These are phyloP conservation scores for Manis javanica DNA, from an alignment of 2,797 vertebrate genomes.

Conservation along the genomic window DNA sequence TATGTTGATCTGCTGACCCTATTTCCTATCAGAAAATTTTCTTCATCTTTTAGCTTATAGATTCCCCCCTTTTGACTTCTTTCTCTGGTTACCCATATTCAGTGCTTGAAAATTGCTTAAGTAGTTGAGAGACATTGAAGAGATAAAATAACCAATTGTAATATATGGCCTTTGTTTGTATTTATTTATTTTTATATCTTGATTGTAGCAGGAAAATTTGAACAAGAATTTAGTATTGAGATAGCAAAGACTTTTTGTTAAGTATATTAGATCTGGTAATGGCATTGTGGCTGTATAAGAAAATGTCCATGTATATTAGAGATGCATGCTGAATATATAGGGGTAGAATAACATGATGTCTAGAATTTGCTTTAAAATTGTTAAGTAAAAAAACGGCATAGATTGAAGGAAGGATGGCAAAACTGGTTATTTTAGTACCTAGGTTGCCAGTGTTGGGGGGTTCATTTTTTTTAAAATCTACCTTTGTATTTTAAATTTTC, in stretches of 20 bases:
- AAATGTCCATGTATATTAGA: neutral
- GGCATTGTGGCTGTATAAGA: neutral
- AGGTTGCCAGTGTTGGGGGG: neutral
- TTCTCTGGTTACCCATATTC: neutral
- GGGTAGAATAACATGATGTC: neutral
- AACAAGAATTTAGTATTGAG: neutral
- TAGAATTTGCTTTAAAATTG: neutral
- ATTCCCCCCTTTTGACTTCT: neutral
- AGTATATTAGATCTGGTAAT: neutral
- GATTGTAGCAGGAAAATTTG: neutral
- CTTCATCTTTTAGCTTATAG: neutral
- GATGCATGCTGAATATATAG: neutral
- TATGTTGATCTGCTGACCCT: neutral
- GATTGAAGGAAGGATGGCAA: neutral
- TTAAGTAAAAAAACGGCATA: neutral
- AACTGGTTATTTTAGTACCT: neutral
- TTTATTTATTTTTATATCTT: neutral
- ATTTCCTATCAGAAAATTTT: neutral
- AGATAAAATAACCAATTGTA: neutral
- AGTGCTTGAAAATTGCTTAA: neutral
- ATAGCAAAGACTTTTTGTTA: neutral
- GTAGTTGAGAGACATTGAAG: neutral
- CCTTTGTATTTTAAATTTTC: constrained; percentile 4
- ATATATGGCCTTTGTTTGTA: neutral
- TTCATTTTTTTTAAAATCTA: neutral